Evolutionary conservation across 2,113 vertebrate species (phyloP), one percentile per base, ranked within the genome.

Genomic region (Philantomba maxwellii): DNA sequence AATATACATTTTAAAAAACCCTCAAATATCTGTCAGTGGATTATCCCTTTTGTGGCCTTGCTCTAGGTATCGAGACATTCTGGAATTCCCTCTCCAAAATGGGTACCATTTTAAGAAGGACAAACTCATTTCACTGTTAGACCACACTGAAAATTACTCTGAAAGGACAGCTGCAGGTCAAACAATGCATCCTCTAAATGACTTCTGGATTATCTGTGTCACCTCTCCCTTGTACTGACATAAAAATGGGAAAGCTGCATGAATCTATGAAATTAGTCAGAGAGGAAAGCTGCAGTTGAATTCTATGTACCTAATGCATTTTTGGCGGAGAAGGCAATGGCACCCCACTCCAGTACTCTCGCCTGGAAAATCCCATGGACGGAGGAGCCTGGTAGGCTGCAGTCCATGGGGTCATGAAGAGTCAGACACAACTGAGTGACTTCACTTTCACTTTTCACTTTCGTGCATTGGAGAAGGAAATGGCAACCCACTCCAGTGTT

Each of bases 31-130:
- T 73, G 25, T 53, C 60, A 92, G 33, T 30, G 26, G 28, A 62
- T 85, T 84, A 21, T 28, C 13, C 33, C 10, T 75, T 96, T 82
- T 36, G n/a, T 45, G 55, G 57, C 62, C 28, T 51, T 57, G 49
- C 73, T 95, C 57, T 9, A 94, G 60, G 23, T 66, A 73, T 75
- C 4, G 12, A 45, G 28, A 60, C n/a, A 23, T 57, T 93, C 66
- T 92, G 17, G 25, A 96, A 70, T 86, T 86, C 12, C 62, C 90
- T 15, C 16, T 85, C 49, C 70, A 81, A 97, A 89, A 82, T 49
- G 62, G 62, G 66, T 39, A 53, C 6, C 86, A 86, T 91, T 97
- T 97, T 95, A 80, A 89, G 25, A 64, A 89, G 89, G 19, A 81
- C 12, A 93, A 87, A 43, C 39, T 62, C 58, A 81, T 90, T 93